phyloP scores from a whole-genome alignment of 1,140 invertebrate species.

The Anastrepha obliqua region DNA sequence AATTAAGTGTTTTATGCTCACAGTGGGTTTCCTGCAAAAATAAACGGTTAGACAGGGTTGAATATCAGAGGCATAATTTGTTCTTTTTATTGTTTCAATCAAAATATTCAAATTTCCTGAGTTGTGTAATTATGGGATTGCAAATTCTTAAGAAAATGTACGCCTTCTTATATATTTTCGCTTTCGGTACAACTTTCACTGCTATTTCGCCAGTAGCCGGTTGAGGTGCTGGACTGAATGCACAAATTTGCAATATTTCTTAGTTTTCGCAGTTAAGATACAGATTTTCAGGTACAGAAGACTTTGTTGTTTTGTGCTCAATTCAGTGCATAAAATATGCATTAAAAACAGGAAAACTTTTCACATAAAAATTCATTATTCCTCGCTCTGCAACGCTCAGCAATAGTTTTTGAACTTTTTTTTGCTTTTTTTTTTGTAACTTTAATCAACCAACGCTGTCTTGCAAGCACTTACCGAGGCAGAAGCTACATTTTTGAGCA shows the following conservation, averaged over 20 bases:
- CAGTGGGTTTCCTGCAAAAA: too few relatives aligned
- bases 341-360: conserved; percentile 46
- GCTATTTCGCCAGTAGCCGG: too few relatives aligned
- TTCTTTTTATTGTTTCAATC: too few relatives aligned
- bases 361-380: conserved; percentile 44
- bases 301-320: neutral
- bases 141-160: too few relatives aligned
- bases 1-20: too few relatives aligned
- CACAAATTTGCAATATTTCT: neutral
- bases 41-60: too few relatives aligned
- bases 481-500: neutral
- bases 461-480: neutral
- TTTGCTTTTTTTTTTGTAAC: neutral
- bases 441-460: conserved; percentile 12
- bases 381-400: neutral
- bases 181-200: conserved; percentile 9
- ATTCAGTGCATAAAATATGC: conserved; percentile 15
- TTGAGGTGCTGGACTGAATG: too few relatives aligned
- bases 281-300: neutral
- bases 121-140: too few relatives aligned
- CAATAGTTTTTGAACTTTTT: conserved; percentile 13
- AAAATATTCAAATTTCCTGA: too few relatives aligned
- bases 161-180: neutral
- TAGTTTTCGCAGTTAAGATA: neutral
- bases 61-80: too few relatives aligned